Base-by-base conservation (phyloP, 2,888 invertebrate species). In the Achlya flavicornis region DNA sequence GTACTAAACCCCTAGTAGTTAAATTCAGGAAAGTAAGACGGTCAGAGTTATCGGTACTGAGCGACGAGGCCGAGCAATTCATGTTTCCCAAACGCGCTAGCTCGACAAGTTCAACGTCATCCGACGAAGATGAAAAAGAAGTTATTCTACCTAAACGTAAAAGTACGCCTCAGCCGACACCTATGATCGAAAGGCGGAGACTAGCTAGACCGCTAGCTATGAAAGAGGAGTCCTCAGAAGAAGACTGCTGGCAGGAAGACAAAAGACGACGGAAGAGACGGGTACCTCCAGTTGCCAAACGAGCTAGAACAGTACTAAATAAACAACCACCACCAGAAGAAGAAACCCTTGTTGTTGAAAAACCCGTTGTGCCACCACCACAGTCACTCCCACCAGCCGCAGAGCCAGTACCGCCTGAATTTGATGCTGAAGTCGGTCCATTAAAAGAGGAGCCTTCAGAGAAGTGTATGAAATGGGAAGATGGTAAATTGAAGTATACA, bases 41-140 rank as follows among this genome's bases (percentile, higher is more conserved):
- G 61, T 96, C 97, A 0, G 97, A 97, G 84, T 81, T 97, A 61
- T 95, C 96, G 0, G 95, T 96, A 61, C 87, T 98, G 61, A 97
- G 97, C 78, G 97, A 97, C 75, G 97, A 98, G 84, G 98, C 98
- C 0, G 97, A 97, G 77, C 97, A 96, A 75, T 98, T 98, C 81
- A 96, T 98, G 95, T 98, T 98, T 81, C 96, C 97, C 0, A 96
- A 95, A 73, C 94, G 95, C 57, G 95, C 96, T 19, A 95, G 95
- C 65, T 92, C 94, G 0, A 85, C 89, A 0, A 93, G 91, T 64
- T 94, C 94, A 32, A 93, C 94, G 12, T 93, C 94, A 0, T 94
- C 94, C 5, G 95, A 95, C 0, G 95, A 95, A 68, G 95, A 95
- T 0, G 95, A 94, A 70, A 81, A 82, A 26, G 71, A 73, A 11